Evolutionary conservation across 2,888 invertebrate species (phyloP).

Genomic region (Coenonympha glycerion): DNA sequence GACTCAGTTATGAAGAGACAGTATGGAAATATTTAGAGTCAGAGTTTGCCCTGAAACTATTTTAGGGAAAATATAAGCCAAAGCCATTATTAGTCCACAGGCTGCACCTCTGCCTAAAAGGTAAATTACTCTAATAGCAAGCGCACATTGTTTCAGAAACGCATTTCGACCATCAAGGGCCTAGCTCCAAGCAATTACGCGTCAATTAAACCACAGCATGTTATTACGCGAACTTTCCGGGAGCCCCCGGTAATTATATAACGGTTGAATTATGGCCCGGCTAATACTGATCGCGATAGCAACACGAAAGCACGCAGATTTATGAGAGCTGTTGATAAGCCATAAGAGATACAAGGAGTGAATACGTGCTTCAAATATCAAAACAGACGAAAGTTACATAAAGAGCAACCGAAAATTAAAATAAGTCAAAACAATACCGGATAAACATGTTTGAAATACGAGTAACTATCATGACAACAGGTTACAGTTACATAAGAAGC

Average conservation of each 20-base stretch:
- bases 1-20: too few species aligned
- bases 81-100: too few species aligned
- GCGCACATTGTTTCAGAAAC: conserved; percentile 8
- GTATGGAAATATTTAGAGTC: too few species aligned
- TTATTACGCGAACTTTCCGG: conserved; percentile 38
- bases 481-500: not conserved
- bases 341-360: conserved; percentile 36
- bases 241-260: conserved; percentile 44
- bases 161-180: conserved; percentile 17
- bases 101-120: too few species aligned
- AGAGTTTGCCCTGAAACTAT: too few species aligned
- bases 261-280: conserved; percentile 47
- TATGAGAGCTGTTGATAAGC: conserved; percentile 42
- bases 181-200: conserved; percentile 28
- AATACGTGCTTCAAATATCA: conserved; percentile 26
- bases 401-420: not conserved
- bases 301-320: conserved; percentile 40
- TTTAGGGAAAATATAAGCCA: too few species aligned
- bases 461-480: not conserved
- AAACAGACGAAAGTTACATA: conserved; percentile 9
- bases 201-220: conserved; percentile 32
- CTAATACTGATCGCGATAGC: conserved; percentile 53
- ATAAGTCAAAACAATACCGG: not conserved
- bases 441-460: not conserved
- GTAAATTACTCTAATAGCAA: conserved; percentile 1